These are phyloP conservation scores for Danionella dracula DNA, from an alignment of 2,797 vertebrate species.

Conservation along the genomic window DNA sequence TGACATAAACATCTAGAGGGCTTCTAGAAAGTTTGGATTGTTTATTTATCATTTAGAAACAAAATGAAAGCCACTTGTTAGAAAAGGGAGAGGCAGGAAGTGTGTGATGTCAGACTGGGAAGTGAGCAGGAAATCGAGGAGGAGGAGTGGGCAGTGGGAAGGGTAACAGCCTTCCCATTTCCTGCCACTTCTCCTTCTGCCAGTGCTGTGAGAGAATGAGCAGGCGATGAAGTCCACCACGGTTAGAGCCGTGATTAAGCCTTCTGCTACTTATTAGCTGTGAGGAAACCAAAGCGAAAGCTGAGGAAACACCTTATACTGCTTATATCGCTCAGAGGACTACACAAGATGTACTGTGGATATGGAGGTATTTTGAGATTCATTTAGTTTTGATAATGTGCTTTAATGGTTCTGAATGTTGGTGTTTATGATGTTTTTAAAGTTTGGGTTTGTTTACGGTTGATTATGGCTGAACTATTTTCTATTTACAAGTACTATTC, in stretches of 20 bases:
- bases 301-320: slow-evolving; percentile 15
- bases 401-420: too few species aligned
- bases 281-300: slow-evolving; percentile 2
- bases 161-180: slow-evolving; percentile 57
- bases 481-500: too few species aligned
- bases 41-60: slow-evolving; percentile 48
- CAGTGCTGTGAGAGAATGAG: slow-evolving; percentile 10
- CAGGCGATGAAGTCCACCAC: slow-evolving; percentile 28
- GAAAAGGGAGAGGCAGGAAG: slow-evolving; percentile 70
- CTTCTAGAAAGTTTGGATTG: not conserved
- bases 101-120: slow-evolving; percentile 73
- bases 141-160: slow-evolving; percentile 27
- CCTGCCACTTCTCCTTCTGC: slow-evolving; percentile 54
- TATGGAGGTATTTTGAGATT: slow-evolving; percentile 65
- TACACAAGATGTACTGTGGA: slow-evolving; percentile 68
- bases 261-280: not conserved
- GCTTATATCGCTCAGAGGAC: not conserved
- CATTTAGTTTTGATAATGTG: not conserved
- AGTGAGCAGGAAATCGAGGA: slow-evolving; percentile 58
- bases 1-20: not conserved
- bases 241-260: slow-evolving; percentile 26
- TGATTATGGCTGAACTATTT: not conserved
- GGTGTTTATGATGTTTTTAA: not conserved
- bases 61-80: slow-evolving; percentile 45
- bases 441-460: not conserved